Evolutionary conservation across 1,140 invertebrate species (phyloP), one percentile per base, ranked within the genome.

Genomic region (Choristoneura fumiferana): DNA sequence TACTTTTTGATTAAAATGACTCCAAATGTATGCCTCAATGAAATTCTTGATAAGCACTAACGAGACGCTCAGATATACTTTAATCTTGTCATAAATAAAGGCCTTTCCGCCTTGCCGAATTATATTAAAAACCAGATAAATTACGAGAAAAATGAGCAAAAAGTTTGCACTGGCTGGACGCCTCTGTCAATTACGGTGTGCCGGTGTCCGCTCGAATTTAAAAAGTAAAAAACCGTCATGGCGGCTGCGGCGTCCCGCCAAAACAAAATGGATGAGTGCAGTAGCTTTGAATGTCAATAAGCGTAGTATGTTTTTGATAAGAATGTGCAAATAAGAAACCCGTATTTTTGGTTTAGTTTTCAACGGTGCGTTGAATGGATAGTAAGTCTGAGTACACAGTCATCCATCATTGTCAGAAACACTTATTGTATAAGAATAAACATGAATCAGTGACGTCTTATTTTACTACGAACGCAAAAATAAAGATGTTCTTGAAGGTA

Each of bases 301-400:
- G 22, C 22, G 22, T 29, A 29, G 22, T 29, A 29, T 6, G 22
- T 29, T 29, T 29, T 15, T 17, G n/a, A 40, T 15, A 15, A 49
- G 43, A 18, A 49, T 49, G 43, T 49, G 43, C 40, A 45, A 45
- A 45, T 45, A 45, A 45, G 18, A 45, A 45, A 18, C 22, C 22
- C 22, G 6, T 29, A 29, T 29, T 29, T 29, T 29, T 6, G 22
- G 2, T 29, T 29, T 6, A 29, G 22, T 45, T 45, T 8, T 45
- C 15, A 40, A 40, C 17, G 18, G 9, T 45, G 40, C 6, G 15
- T 15, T 22, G 40, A 45, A 45, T 45, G 14, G 18, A 45, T 45
- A n/a, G n/a, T n/a, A 45, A 45, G 15, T 18, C 10, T 45, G 9
- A 29, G 4, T 22, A 10, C 6, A 22, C 9, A 8, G 40, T 45